Percentiles rank a stretch among this genome's conserved stretches.
These are phyloP conservation scores for Dasysyrphus albostriatus DNA, from an alignment of 2,888 invertebrate species.

Conservation along the genomic window DNA sequence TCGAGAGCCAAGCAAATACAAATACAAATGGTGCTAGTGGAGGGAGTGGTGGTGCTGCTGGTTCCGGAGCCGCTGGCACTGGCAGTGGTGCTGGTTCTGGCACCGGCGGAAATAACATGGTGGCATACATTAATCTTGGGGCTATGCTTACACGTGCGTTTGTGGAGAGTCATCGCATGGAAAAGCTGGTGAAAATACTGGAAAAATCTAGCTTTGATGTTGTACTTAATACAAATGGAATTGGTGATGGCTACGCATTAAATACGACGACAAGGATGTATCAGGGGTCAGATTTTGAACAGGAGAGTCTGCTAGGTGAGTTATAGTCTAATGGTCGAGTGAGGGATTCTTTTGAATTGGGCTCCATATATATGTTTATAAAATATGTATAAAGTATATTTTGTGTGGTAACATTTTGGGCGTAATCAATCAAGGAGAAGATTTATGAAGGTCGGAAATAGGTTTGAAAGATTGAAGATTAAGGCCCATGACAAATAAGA, in stretches of 20 bases:
- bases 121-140: slow-evolving; percentile 77
- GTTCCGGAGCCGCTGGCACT: not conserved
- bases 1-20: slow-evolving; percentile 62
- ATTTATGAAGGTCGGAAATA: slow-evolving; percentile 40
- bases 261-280: slow-evolving; percentile 77
- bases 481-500: slow-evolving; percentile 22
- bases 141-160: slow-evolving; percentile 70
- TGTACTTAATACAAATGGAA: slow-evolving; percentile 77
- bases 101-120: slow-evolving; percentile 43
- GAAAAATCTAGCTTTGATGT: slow-evolving; percentile 76
- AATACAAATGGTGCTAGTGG: not conserved
- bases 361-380: not conserved
- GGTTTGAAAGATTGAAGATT: slow-evolving; percentile 34
- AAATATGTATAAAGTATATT: not conserved
- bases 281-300: slow-evolving; percentile 73
- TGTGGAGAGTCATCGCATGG: slow-evolving; percentile 71
- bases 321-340: slow-evolving; percentile 1
- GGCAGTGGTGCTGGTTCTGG: not conserved
- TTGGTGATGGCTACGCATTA: slow-evolving; percentile 59
- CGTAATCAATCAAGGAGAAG: slow-evolving; percentile 32
- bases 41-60: not conserved
- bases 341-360: not conserved
- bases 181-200: slow-evolving; percentile 76
- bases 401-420: slow-evolving; percentile 18
- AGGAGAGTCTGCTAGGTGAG: slow-evolving; percentile 78